Evolutionary conservation across 2,797 vertebrate genomes (phyloP), one percentile per base, ranked within the genome.

Genomic region (Atherinosoma microstoma): DNA sequence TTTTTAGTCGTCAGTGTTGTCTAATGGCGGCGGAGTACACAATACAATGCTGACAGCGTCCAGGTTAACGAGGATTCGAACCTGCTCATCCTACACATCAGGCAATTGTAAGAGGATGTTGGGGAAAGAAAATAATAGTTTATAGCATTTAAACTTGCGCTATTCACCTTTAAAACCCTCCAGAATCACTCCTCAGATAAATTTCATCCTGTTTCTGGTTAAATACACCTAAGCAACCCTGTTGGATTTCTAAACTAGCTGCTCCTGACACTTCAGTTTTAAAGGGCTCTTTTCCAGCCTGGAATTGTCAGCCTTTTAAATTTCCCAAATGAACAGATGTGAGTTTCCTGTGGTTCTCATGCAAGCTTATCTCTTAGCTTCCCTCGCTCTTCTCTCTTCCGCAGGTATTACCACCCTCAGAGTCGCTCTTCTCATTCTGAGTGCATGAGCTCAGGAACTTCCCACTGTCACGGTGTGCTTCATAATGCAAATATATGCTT

Each of bases 261-360:
- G 40, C 40, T 42, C 24, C 56, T 20, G 54, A 42, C 22, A 47
- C 30, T 30, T 30, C 45, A 54, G 35, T 66, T 69, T 27, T 67
- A 1, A 32, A 24, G 8, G 40, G 51, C 40, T 30, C 22, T 30
- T 59, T 20, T 9, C 45, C 30, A 22, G 9, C 16, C n/a, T 56
- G 29, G 27, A 6, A 22, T 30, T 66, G 27, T 60, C 71, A 67
- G 36, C 10, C 27, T 11, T 34, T 58, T 38, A 35, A 58, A 24
- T 18, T 58, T 47, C 30, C 30, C 22, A 3, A 12, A 67, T 59
- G 12, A 70, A 35, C 34, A 18, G 20, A 27, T 45, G 13, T 54
- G n/a, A 60, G 47, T 34, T 34, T 56, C 49, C 0, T 4, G 29
- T 18, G 47, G 4, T 38, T 36, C 64, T 8, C 16, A 27, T 35